Evolutionary conservation across 2,113 vertebrate species (phyloP).

Genomic region (Macrotis lagotis): DNA sequence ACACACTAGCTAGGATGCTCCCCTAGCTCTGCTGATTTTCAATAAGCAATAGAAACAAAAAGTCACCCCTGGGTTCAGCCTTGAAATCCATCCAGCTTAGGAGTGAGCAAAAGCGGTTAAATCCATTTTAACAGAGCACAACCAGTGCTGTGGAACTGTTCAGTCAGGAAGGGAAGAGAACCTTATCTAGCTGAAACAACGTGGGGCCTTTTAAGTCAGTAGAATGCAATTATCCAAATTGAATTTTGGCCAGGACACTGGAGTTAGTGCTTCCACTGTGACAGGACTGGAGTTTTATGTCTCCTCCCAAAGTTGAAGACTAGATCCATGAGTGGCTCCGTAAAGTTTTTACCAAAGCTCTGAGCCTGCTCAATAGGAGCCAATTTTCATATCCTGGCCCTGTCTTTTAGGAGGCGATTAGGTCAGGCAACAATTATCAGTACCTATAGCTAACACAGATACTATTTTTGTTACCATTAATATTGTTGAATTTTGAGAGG

Average conservation of each 20-base stretch:
- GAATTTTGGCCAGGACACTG: slow-evolving; percentile 40
- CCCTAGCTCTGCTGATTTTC: not conserved
- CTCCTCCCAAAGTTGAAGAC: slow-evolving; percentile 32
- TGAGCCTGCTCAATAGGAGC: not conserved
- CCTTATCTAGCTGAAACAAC: slow-evolving; percentile 28
- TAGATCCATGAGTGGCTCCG: not conserved
- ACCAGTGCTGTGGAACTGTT: slow-evolving; percentile 35
- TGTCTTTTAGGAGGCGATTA: not conserved
- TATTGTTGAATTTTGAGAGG: not conserved
- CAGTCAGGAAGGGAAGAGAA: slow-evolving; percentile 42
- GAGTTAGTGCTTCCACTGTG: slow-evolving; percentile 36
- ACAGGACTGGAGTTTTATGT: slow-evolving; percentile 41
- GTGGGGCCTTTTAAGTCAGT: slow-evolving; percentile 34
- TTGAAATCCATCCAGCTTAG: slow-evolving; percentile 25
- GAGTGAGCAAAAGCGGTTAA: slow-evolving; percentile 2
- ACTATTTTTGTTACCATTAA: not conserved
- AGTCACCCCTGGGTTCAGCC: not conserved
- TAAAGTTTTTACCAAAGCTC: not conserved
- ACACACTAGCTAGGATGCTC: not conserved
- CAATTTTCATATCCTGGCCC: not conserved
- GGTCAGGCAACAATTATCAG: not conserved
- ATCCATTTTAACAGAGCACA: slow-evolving; percentile 19
- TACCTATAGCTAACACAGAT: not conserved
- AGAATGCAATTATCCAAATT: slow-evolving; percentile 43
- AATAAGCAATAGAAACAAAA: not conserved